A percentile compares a stretch with the other conserved stretches of the same genome.
phyloP scores from a whole-genome alignment of 2,888 invertebrate genomes.

The Hydrotaea diabolus region DNA sequence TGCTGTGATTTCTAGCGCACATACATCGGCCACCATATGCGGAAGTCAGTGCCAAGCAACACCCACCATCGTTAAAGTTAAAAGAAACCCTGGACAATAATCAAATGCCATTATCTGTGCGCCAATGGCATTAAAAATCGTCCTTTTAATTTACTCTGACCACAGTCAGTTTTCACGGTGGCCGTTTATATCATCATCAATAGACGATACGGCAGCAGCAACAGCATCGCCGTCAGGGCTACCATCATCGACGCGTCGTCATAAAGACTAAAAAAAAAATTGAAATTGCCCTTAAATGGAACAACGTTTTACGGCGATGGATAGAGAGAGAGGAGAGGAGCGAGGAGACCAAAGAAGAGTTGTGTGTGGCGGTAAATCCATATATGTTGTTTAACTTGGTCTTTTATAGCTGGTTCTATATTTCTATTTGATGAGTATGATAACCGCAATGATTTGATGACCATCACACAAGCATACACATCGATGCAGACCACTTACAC shows the following conservation, averaged over 20 bases:
- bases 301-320: neutral
- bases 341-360: neutral
- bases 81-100: conserved; percentile 46
- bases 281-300: conserved; percentile 41
- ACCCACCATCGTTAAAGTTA: conserved; percentile 24
- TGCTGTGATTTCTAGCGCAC: conserved; percentile 17
- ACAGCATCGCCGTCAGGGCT: neutral
- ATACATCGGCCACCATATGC: neutral
- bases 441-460: conserved; percentile 33
- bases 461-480: neutral
- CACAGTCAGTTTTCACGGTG: conserved; percentile 45
- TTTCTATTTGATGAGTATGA: conserved; percentile 42
- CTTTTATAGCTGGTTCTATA: conserved; percentile 19
- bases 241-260: neutral
- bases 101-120: conserved; percentile 56
- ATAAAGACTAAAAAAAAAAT: conserved; percentile 43
- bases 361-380: no score
- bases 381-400: conserved; percentile 14
- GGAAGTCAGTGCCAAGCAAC: conserved; percentile 11
- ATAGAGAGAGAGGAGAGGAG: neutral
- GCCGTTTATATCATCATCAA: conserved; percentile 41
- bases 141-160: conserved; percentile 34
- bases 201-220: neutral
- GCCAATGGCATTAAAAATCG: conserved; percentile 55
- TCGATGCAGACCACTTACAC: neutral